Base-by-base conservation (phyloP, 2,113 vertebrate genomes). In the Mormyrus iriodes region DNA sequence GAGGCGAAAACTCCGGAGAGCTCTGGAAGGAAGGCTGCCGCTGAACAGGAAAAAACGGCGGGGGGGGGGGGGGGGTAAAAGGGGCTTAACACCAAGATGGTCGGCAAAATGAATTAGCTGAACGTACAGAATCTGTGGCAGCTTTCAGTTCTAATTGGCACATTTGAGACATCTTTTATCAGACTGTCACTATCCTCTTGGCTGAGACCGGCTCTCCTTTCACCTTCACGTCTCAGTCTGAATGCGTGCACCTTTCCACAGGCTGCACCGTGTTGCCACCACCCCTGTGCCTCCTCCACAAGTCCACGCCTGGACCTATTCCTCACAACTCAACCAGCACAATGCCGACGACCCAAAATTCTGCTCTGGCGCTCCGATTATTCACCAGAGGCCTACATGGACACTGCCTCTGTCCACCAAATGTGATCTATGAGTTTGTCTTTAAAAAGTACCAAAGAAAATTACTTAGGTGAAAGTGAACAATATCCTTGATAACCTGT, bases 111-210 rank as follows among this genome's bases (percentile, higher is more conserved):
- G 92, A 96, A 95, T 95, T 95, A 95, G 93, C 93, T 94, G 92
- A 92, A 95, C n/a, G 51, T 94, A 95, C 94, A 19, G 73, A 53
- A 92, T 95, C 94, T 93, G 92, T 91, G 69, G 92, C 91, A 93
- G 94, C 94, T 93, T 95, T 96, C 93, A 94, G 92, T 95, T 96
- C 95, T 95, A 96, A 96, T 95, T 95, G 95, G 93, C 93, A 94
- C 95, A 94, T 95, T 94, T 92, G 91, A 95, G 94, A 95, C 94
- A 95, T 95, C 93, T 95, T 95, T 95, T 94, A 94, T 95, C 94
- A 93, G 93, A 94, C 94, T 95, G 95, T 94, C 94, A 94, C 94
- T 94, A 93, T 95, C 94, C 93, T 93, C 90, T 88, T 85, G 88
- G 61, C 79, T n/a, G 84, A 90, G 84, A 90, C 86, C 76, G 48